A percentile compares a stretch with the other conserved stretches of the same genome.
phyloP scores from a whole-genome alignment of 2,797 vertebrate genomes.

The Dryobates pubescens region DNA sequence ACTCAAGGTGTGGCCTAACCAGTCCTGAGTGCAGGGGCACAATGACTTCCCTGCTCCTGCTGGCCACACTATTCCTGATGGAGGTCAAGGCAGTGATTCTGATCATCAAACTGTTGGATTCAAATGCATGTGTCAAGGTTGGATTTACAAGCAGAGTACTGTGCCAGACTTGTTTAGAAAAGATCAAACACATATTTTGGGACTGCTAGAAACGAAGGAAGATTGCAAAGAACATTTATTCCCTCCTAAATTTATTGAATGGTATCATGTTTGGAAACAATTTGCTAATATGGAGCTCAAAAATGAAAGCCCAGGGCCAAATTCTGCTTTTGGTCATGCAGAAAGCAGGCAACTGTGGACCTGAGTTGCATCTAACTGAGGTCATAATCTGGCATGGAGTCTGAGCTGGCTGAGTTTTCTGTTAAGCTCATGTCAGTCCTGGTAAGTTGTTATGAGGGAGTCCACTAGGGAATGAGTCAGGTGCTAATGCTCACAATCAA shows the following conservation, averaged over 20 bases:
- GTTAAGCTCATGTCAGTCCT: conserved; percentile 11
- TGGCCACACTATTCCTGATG: too few relatives aligned
- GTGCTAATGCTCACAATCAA: conserved; percentile 25
- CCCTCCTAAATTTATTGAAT: not conserved
- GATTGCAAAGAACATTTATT: not conserved
- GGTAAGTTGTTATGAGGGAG: not conserved
- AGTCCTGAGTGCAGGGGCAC: too few relatives aligned
- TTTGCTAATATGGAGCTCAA: not conserved
- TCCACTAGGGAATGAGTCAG: conserved; percentile 15
- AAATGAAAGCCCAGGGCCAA: not conserved
- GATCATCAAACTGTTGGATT: not conserved
- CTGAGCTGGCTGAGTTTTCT: conserved; percentile 25
- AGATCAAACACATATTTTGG: conserved; percentile 2
- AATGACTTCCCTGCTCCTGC: too few relatives aligned
- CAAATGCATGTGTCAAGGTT: not conserved
- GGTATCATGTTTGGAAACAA: conserved; percentile 37
- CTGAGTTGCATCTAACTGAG: conserved; percentile 34
- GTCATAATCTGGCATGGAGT: conserved; percentile 49
- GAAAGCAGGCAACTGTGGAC: not conserved
- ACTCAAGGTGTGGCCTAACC: too few relatives aligned
- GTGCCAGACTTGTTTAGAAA: not conserved
- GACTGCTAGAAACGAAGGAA: not conserved
- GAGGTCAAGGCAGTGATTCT: not conserved
- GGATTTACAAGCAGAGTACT: not conserved
- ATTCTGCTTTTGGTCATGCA: conserved; percentile 34